Evolutionary conservation across 2,797 vertebrate species (phyloP).

Genomic region (Lates japonicus): DNA sequence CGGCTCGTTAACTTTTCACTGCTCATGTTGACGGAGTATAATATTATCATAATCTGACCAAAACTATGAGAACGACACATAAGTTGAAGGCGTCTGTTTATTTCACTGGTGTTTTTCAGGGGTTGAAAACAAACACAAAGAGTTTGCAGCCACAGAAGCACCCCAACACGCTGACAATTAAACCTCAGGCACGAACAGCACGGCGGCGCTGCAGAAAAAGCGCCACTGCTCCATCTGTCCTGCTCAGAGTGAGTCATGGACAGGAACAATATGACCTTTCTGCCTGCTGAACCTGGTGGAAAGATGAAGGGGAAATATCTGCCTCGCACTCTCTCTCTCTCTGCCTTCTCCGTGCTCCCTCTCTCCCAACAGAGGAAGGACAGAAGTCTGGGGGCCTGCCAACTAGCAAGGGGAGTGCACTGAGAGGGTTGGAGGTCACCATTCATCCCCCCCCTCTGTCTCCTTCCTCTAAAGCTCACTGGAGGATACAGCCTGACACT

Average conservation of each 20-base stretch:
- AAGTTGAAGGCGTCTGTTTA: background rate
- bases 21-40: background rate
- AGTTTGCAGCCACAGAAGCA: background rate
- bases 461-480: constrained; percentile 67
- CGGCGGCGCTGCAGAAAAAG: background rate
- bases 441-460: constrained; percentile 41
- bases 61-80: background rate
- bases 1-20: background rate
- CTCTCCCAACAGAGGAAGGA: constrained; percentile 45
- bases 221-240: constrained; percentile 31
- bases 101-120: background rate
- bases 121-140: background rate
- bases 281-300: constrained; percentile 44
- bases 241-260: constrained; percentile 53
- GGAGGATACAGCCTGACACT: constrained; percentile 48
- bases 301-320: constrained; percentile 31
- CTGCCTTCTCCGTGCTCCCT: constrained; percentile 12
- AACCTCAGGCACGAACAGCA: background rate
- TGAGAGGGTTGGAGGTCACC: constrained; percentile 59
- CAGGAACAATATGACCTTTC: constrained; percentile 58
- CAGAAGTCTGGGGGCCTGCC: constrained; percentile 50
- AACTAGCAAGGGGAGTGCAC: constrained; percentile 34
- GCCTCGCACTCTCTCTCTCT: background rate
- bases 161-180: constrained; percentile 6
- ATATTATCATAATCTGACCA: background rate